Percentiles rank a stretch among this genome's conserved stretches.
phyloP scores from a whole-genome alignment of 1,140 invertebrate species.

The Trialeurodes vaporariorum region DNA sequence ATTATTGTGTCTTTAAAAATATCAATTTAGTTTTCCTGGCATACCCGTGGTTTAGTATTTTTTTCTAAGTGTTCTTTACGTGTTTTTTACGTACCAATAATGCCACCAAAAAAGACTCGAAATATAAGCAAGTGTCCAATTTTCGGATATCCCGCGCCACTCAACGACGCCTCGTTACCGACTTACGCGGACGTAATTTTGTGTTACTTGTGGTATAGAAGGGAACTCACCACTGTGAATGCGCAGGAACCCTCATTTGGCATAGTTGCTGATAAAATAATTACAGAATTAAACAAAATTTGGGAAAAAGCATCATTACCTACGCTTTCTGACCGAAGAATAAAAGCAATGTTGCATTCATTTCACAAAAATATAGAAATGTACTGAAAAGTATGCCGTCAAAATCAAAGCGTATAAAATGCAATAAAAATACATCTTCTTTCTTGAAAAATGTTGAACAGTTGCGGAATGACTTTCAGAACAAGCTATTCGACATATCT shows the following conservation, averaged over 20 bases:
- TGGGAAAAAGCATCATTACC: constrained; percentile 11
- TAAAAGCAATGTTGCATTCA: constrained; percentile 3
- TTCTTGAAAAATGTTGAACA: constrained; percentile 11
- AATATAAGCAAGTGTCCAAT: neutral
- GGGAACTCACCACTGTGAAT: constrained; percentile 1
- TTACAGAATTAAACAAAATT: neutral
- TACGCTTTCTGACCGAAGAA: constrained; percentile 1
- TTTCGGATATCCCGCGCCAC: neutral
- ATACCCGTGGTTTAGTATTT: no score
- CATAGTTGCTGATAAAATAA: neutral
- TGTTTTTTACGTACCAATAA: no score
- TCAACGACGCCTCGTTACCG: neutral
- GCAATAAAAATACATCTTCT: no score
- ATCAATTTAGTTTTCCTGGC: no score
- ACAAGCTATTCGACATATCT: constrained; percentile 8
- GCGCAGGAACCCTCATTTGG: constrained; percentile 2
- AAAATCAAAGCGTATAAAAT: constrained; percentile 4
- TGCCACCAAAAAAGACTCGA: no score
- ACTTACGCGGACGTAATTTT: neutral
- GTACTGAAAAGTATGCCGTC: neutral
- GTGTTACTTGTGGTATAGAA: neutral
- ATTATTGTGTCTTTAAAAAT: no score
- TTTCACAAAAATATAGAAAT: constrained; percentile 11
- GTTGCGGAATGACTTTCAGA: neutral
- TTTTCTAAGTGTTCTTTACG: no score